Evolutionary conservation across 2,888 invertebrate species (phyloP).

Genomic region (Girardia tigrina): DNA sequence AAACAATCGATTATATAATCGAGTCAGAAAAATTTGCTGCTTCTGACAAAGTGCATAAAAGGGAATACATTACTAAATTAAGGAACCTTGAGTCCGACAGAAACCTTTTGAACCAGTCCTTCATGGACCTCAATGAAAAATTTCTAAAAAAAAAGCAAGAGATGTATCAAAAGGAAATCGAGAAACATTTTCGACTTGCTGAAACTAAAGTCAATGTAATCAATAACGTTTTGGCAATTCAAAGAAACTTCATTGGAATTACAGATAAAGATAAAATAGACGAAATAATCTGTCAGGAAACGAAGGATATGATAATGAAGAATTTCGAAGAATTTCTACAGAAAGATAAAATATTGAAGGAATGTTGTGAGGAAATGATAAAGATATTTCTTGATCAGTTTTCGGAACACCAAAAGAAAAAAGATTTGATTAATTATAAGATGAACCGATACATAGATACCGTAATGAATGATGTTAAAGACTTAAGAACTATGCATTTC

Average conservation of each 20-base stretch:
- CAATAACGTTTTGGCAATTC: not conserved
- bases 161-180: not conserved
- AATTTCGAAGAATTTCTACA: not conserved
- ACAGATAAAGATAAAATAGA: not conserved
- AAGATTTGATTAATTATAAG: not conserved
- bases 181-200: not conserved
- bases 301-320: not conserved
- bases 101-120: not conserved
- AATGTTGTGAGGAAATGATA: slow-evolving; percentile 8
- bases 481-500: slow-evolving; percentile 1
- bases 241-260: not conserved
- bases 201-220: not conserved
- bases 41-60: not conserved
- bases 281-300: not conserved
- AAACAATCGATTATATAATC: slow-evolving; percentile 1
- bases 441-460: not conserved
- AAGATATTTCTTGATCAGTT: not conserved
- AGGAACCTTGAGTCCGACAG: not conserved
- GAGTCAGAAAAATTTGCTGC: not conserved
- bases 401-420: slow-evolving; percentile 15
- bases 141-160: not conserved
- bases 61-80: not conserved
- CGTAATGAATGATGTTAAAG: not conserved
- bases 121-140: not conserved
- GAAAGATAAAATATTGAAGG: not conserved